These are phyloP conservation scores for Prunella strophiata DNA, from an alignment of 2,797 vertebrate genomes.

Conservation along the genomic window DNA sequence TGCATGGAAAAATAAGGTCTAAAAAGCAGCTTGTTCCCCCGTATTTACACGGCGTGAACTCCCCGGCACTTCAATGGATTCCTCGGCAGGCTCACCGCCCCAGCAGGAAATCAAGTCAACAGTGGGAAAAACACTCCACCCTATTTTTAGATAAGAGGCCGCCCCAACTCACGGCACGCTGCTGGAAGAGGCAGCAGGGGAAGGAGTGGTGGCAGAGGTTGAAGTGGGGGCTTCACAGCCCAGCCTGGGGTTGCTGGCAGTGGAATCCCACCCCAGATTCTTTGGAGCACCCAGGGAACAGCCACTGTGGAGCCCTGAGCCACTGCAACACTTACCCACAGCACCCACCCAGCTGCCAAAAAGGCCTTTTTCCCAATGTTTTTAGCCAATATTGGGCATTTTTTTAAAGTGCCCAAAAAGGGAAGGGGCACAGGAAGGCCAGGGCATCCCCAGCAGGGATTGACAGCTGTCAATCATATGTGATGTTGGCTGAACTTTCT, in stretches of 20 bases:
- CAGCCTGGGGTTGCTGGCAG: neutral
- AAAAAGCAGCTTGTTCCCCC: neutral
- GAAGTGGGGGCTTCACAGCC: neutral
- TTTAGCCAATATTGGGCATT: neutral
- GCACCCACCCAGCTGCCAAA: rapidly evolving
- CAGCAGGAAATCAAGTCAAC: conserved; percentile 64
- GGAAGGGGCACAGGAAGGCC: neutral
- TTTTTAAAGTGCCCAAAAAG: neutral
- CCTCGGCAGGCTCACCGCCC: conserved; percentile 21
- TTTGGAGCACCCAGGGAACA: neutral
- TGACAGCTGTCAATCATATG: neutral
- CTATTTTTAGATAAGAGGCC: conserved; percentile 41
- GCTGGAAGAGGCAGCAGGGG: neutral
- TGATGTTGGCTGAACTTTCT: neutral
- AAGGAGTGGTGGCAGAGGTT: neutral
- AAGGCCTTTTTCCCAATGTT: neutral
- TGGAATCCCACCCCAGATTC: neutral
- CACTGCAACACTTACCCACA: rapidly evolving
- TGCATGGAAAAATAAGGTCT: neutral
- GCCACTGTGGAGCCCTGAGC: neutral
- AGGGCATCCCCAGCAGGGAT: neutral
- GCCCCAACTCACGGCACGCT: rapidly evolving
- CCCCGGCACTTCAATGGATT: neutral
- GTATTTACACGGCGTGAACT: neutral
- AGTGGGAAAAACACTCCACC: conserved; percentile 57